phyloP scores from a whole-genome alignment of 2,888 invertebrate genomes.

The Schizaphis graminum region DNA sequence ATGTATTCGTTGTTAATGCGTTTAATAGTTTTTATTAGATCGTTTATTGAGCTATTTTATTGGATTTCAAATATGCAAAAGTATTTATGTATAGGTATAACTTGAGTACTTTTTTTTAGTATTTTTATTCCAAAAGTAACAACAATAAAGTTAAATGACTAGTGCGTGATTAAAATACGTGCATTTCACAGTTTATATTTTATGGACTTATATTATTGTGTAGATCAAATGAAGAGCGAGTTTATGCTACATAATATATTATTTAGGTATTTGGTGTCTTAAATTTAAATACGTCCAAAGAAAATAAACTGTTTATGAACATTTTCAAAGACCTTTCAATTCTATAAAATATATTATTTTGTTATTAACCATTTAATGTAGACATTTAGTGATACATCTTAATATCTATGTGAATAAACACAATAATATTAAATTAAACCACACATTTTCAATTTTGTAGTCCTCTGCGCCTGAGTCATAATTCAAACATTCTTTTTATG shows the following conservation, averaged over 20 bases:
- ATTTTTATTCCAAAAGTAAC: not conserved
- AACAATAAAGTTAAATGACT: not conserved
- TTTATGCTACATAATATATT: not conserved
- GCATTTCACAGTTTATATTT: not conserved
- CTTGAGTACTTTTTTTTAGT: not conserved
- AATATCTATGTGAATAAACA: not conserved
- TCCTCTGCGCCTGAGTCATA: not conserved
- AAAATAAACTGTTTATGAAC: not conserved
- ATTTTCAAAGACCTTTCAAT: not conserved
- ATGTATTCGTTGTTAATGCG: not conserved
- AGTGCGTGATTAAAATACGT: conserved; percentile 2
- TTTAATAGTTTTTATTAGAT: not conserved
- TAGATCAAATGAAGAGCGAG: not conserved
- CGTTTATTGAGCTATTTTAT: not conserved
- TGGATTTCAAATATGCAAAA: not conserved
- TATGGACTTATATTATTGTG: not conserved
- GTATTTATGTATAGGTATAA: not conserved
- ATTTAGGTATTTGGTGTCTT: not conserved
- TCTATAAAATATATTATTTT: not conserved
- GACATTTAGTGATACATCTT: not conserved
- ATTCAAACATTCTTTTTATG: not conserved
- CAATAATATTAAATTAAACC: not conserved
- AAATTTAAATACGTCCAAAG: not conserved
- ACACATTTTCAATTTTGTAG: not conserved
- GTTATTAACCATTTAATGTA: not conserved